Conservation (phyloP, 2,888 invertebrate species). For the Pachycephus smyrnensis region DNA sequence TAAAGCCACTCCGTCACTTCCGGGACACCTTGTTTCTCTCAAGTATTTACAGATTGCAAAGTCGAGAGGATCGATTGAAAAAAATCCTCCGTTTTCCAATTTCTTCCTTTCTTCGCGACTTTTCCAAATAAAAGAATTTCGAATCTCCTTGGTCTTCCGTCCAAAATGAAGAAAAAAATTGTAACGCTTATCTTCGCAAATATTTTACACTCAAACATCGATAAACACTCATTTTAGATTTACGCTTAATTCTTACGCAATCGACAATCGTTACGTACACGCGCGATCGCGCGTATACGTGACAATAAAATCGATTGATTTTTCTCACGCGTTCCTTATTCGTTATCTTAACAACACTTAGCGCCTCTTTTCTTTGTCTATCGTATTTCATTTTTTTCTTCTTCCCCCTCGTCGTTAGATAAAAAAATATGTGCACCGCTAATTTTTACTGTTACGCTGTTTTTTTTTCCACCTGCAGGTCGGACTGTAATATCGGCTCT, state of each 20-base stretch:
- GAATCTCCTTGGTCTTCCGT: not conserved
- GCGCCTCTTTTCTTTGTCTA: not conserved
- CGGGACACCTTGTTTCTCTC: not conserved
- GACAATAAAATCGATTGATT: not conserved
- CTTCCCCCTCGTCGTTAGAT: slow-evolving; percentile 21
- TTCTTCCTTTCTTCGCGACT: not conserved
- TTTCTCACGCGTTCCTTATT: not conserved
- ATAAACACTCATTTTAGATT: slow-evolving; percentile 43
- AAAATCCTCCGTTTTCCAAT: not conserved
- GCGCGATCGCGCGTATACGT: not conserved
- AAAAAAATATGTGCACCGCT: slow-evolving; percentile 47
- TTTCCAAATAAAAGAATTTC: not conserved
- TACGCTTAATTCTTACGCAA: not conserved
- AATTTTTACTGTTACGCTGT: slow-evolving; percentile 16
- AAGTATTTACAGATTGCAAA: not conserved
- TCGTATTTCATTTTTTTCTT: not conserved
- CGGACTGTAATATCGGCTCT: not conserved
- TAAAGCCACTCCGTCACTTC: not conserved
- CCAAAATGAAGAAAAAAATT: not conserved
- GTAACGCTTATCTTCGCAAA: slow-evolving; percentile 42
- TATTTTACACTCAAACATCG: slow-evolving; percentile 54
- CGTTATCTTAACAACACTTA: not conserved
- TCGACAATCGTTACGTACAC: not conserved
- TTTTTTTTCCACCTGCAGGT: not conserved
- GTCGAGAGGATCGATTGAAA: not conserved